Percentiles rank a stretch among this genome's conserved stretches.
Conservation (phyloP, 2,113 vertebrate species). For the Haemorhous mexicanus region DNA sequence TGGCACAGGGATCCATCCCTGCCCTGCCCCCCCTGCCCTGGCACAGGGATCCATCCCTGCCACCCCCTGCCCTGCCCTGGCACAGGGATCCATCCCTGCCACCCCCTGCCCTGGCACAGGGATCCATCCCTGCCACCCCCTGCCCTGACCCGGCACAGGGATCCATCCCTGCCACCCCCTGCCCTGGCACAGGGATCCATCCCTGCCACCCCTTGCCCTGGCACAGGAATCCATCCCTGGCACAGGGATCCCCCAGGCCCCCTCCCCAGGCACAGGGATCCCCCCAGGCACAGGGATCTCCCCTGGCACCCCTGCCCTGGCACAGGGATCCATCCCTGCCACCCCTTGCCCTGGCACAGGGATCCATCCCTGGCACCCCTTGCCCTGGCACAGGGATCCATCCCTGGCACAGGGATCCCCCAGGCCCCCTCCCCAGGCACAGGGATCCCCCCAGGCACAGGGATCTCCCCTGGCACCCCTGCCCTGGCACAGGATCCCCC, state of each 20-base stretch:
- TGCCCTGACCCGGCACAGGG: too few species aligned
- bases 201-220: background rate
- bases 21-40: background rate
- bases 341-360: too few species aligned
- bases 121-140: background rate
- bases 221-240: background rate
- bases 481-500: background rate
- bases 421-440: too few species aligned
- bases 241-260: background rate
- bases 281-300: too few species aligned
- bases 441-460: background rate
- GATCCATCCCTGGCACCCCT: background rate
- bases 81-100: too few species aligned
- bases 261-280: background rate
- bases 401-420: too few species aligned
- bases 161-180: too few species aligned
- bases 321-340: too few species aligned
- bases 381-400: background rate
- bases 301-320: too few species aligned
- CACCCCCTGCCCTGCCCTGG: background rate
- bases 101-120: too few species aligned
- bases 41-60: background rate
- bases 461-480: background rate
- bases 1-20: background rate
- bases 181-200: background rate